These are phyloP conservation scores for Aplodontia rufa DNA, from an alignment of 2,113 vertebrate species.

Conservation along the genomic window DNA sequence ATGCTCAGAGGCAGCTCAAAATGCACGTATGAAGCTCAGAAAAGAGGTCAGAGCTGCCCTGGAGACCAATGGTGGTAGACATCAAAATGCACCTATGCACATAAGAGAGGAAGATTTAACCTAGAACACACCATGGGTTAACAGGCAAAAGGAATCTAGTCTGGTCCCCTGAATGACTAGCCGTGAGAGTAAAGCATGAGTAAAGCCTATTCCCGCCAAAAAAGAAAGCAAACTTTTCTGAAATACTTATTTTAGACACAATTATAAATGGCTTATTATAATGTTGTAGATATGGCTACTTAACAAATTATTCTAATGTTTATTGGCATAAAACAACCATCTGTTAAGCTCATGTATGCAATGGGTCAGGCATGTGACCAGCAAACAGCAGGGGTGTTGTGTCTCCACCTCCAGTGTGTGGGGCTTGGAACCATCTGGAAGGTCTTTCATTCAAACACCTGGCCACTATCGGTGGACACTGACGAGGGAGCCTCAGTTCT, in stretches of 20 bases:
- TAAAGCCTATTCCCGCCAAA: not conserved
- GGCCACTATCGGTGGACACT: not conserved
- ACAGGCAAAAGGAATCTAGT: not conserved
- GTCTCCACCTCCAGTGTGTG: not conserved
- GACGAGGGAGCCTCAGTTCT: not conserved
- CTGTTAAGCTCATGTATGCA: not conserved
- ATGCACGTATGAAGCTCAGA: not conserved
- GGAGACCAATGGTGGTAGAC: not conserved
- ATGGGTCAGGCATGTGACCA: not conserved
- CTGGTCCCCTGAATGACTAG: not conserved
- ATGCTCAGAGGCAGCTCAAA: not conserved
- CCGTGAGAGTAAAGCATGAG: not conserved
- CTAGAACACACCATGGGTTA: not conserved
- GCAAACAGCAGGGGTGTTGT: not conserved
- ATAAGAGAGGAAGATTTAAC: not conserved
- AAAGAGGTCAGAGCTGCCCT: not conserved
- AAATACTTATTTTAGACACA: slow-evolving; percentile 17
- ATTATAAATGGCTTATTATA: not conserved
- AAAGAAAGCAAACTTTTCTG: not conserved
- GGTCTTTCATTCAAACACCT: not conserved
- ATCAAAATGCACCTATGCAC: not conserved
- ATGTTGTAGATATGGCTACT: not conserved
- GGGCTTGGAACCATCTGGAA: not conserved
- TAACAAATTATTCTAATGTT: not conserved
- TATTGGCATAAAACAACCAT: not conserved